phyloP scores from a whole-genome alignment of 1,140 invertebrate genomes.

The Rhynchophorus ferrugineus region DNA sequence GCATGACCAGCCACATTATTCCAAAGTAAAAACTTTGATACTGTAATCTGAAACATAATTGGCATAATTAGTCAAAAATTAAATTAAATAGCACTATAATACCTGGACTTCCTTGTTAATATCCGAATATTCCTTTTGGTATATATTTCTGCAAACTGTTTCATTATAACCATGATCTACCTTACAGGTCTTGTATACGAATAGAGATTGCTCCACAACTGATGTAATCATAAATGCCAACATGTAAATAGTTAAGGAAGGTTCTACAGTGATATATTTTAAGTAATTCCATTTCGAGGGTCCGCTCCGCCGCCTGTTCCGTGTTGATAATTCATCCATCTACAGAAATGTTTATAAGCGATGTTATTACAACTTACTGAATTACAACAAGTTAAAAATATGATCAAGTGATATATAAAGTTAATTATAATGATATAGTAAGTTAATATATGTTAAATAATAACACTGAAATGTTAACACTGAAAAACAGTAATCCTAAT shows the following conservation, averaged over 20 bases:
- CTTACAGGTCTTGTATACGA: conserved; percentile 61
- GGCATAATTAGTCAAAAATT: too few species aligned
- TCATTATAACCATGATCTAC: conserved; percentile 58
- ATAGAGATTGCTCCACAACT: conserved; percentile 70
- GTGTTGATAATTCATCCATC: neutral
- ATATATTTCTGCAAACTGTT: conserved; percentile 57
- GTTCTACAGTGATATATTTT: conserved; percentile 56
- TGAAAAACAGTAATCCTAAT: too few species aligned
- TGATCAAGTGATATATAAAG: too few species aligned
- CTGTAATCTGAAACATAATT: conserved; percentile 52
- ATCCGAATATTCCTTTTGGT: conserved; percentile 42
- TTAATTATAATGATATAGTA: too few species aligned
- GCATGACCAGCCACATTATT: conserved; percentile 62
- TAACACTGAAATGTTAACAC: too few species aligned
- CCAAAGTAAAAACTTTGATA: conserved; percentile 65
- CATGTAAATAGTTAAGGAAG: conserved; percentile 72
- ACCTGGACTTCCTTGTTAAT: conserved; percentile 59
- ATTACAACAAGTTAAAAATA: too few species aligned
- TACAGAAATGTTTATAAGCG: neutral
- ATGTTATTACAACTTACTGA: too few species aligned
- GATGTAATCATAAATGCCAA: conserved; percentile 70
- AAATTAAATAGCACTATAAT: conserved; percentile 21
- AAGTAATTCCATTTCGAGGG: conserved; percentile 27
- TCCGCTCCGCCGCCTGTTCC: too few species aligned
- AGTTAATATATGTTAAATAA: too few species aligned